A percentile compares a stretch with the other conserved stretches of the same genome.
phyloP scores from a whole-genome alignment of 2,113 vertebrate species.

The Bubalus kerabau region DNA sequence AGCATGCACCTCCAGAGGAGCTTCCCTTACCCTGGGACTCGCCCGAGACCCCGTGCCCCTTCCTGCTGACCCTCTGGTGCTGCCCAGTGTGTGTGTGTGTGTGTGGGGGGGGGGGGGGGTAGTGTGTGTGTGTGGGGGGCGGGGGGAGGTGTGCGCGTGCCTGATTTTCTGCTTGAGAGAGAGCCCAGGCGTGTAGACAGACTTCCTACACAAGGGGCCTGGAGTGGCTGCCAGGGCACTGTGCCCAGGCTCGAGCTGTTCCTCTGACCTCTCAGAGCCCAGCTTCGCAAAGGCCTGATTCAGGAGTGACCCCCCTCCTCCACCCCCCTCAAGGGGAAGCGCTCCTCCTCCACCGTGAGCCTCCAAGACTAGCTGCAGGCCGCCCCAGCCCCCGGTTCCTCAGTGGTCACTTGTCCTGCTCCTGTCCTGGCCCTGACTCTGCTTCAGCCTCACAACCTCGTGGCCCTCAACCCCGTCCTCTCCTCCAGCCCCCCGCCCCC shows the following conservation, averaged over 20 bases:
- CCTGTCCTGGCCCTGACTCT: background rate
- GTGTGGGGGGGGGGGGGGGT: background rate
- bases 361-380: background rate
- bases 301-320: background rate
- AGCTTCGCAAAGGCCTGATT: background rate
- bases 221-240: rapidly evolving
- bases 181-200: rapidly evolving
- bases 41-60: background rate
- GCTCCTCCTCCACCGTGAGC: background rate
- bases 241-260: rapidly evolving
- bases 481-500: rapidly evolving
- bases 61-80: background rate
- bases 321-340: rapidly evolving
- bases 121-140: too few relatives aligned
- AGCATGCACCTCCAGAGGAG: background rate
- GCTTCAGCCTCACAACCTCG: background rate
- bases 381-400: rapidly evolving
- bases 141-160: rapidly evolving
- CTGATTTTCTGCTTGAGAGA: background rate
- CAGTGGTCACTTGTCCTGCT: rapidly evolving
- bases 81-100: background rate
- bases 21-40: too few relatives aligned
- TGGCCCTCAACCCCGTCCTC: rapidly evolving
- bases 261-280: background rate
- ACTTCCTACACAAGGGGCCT: background rate